Percentiles rank a stretch among this genome's conserved stretches.
Evolutionary conservation across 2,113 vertebrate species (phyloP).

Genomic region (Phasianus colchicus): DNA sequence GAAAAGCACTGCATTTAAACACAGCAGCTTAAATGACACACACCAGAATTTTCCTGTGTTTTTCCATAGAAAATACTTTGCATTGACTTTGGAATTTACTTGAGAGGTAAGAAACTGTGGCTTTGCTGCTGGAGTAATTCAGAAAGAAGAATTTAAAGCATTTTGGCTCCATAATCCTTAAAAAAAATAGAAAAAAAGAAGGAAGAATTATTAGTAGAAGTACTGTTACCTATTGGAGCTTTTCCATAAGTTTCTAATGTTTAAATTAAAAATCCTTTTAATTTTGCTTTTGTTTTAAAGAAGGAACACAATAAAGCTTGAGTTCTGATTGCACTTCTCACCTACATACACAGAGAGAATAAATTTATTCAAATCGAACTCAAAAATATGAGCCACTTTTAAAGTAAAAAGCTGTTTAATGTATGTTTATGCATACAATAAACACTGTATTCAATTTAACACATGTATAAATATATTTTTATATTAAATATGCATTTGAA

Average conservation of each 20-base stretch:
- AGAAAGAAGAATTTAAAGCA: neutral
- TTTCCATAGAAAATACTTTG: neutral
- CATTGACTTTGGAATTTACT: neutral
- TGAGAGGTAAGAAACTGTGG: neutral
- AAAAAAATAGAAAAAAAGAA: neutral
- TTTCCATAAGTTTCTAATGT: neutral
- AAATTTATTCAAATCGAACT: neutral
- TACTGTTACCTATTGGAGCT: neutral
- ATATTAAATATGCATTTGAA: neutral
- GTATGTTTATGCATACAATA: neutral
- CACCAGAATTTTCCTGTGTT: neutral
- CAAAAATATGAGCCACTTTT: neutral
- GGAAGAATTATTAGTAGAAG: neutral
- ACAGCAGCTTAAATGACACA: neutral
- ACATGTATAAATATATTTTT: neutral
- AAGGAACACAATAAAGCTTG: neutral
- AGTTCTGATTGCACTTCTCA: neutral
- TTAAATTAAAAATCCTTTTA: neutral
- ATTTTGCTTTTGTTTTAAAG: neutral
- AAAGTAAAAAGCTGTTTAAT: neutral
- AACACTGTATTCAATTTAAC: neutral
- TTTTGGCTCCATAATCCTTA: neutral
- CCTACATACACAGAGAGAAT: neutral
- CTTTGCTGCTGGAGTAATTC: neutral
- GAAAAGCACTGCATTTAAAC: neutral